phyloP scores from a whole-genome alignment of 2,113 vertebrate genomes.

The Nothobranchius furzeri region DNA sequence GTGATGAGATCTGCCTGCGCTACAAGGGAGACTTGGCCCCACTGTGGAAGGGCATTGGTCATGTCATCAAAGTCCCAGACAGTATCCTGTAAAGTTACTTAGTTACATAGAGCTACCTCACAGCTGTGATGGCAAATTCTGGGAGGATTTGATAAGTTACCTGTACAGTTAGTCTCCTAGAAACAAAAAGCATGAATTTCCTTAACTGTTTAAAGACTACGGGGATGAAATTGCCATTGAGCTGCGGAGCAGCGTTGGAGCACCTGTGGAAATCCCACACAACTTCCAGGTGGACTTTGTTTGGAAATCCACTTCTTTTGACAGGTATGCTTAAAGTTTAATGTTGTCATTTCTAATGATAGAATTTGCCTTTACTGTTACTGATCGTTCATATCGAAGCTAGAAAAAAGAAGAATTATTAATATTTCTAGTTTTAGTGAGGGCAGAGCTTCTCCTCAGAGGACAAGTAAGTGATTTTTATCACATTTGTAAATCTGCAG shows the following conservation, averaged over 20 bases:
- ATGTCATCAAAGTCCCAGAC: constrained; percentile 98
- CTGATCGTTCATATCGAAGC: neutral
- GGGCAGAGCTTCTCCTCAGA: neutral
- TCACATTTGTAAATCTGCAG: constrained; percentile 64
- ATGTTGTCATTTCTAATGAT: neutral
- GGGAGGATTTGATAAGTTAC: too few species aligned
- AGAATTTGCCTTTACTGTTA: neutral
- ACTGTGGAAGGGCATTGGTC: constrained; percentile 96
- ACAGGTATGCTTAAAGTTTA: constrained; percentile 80
- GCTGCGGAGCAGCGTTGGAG: constrained; percentile 93
- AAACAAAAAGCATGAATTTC: constrained; percentile 37
- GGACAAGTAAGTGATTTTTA: neutral
- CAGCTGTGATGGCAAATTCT: too few species aligned
- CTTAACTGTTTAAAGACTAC: constrained; percentile 90
- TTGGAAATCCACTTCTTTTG: constrained; percentile 99
- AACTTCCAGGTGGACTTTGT: constrained; percentile 99
- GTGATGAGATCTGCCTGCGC: constrained; percentile 96
- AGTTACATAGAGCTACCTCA: neutral
- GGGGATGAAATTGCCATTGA: constrained; percentile 99
- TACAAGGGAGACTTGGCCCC: constrained; percentile 97
- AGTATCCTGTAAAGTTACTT: constrained; percentile 88
- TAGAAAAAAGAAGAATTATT: too few species aligned
- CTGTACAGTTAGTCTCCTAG: too few species aligned
- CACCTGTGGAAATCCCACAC: constrained; percentile 94
- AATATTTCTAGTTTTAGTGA: neutral